phyloP scores from a whole-genome alignment of 2,797 vertebrate species.

The Pangasius sanitwongsei region DNA sequence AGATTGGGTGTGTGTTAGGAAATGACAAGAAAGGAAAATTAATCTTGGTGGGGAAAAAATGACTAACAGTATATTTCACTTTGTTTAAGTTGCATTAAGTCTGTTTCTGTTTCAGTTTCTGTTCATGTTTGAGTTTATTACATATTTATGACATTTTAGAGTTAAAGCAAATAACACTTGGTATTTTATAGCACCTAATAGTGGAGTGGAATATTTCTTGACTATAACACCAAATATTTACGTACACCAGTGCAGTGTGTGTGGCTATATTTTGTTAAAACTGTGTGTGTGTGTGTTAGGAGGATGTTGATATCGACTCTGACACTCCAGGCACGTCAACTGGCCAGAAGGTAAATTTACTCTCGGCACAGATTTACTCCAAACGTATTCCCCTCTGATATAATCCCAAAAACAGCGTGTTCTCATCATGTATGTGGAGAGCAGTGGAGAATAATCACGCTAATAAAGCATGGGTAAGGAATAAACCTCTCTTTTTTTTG shows the following conservation, averaged over 20 bases:
- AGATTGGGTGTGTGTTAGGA: background rate
- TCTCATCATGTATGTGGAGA: too few relatives aligned
- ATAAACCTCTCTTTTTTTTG: background rate
- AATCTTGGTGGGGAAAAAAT: too few relatives aligned
- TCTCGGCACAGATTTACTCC: background rate
- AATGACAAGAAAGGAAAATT: background rate
- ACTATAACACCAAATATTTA: background rate
- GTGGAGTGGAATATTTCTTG: background rate
- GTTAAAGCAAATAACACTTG: background rate
- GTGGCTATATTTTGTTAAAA: slow-evolving; percentile 7
- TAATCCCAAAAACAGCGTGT: background rate
- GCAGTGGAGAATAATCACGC: too few relatives aligned
- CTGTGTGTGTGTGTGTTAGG: slow-evolving; percentile 49
- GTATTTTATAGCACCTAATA: background rate
- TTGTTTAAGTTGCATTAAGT: background rate
- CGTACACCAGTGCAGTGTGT: background rate
- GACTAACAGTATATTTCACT: background rate
- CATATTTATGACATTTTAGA: background rate
- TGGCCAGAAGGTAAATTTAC: slow-evolving; percentile 81
- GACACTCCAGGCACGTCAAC: slow-evolving; percentile 94
- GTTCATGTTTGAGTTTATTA: background rate
- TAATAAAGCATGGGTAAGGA: background rate
- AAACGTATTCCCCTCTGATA: background rate
- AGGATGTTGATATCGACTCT: slow-evolving; percentile 89
- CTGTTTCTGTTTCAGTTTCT: background rate